These are phyloP conservation scores for Chascanopsetta lugubris DNA, from an alignment of 2,113 vertebrate genomes.

Conservation along the genomic window DNA sequence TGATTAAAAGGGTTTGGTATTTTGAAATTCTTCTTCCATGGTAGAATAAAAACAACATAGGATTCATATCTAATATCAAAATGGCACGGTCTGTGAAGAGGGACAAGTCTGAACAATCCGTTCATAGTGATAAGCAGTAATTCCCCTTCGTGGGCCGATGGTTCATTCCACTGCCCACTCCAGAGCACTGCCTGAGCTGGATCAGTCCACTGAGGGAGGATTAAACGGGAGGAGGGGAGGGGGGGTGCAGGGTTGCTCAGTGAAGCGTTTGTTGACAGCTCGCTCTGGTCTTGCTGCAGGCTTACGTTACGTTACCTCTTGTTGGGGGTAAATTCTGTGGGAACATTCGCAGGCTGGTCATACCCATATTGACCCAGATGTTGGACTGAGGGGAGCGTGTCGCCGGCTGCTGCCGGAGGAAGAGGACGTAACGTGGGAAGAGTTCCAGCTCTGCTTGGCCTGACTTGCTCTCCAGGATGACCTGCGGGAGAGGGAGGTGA, in stretches of 20 bases:
- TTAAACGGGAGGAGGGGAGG: no score
- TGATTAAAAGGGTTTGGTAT: not conserved
- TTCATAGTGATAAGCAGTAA: slow-evolving; percentile 26
- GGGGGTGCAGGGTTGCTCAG: slow-evolving; percentile 33
- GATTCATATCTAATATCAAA: slow-evolving; percentile 4
- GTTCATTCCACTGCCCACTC: slow-evolving; percentile 24
- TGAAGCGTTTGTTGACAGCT: slow-evolving; percentile 51
- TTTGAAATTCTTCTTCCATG: not conserved
- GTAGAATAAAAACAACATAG: slow-evolving; percentile 1
- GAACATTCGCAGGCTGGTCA: slow-evolving; percentile 98
- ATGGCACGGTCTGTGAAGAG: slow-evolving; percentile 51
- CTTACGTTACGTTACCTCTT: slow-evolving; percentile 98
- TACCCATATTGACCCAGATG: slow-evolving; percentile 99
- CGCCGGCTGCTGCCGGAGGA: slow-evolving; percentile 95
- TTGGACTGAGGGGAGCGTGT: slow-evolving; percentile 95
- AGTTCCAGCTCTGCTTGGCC: slow-evolving; percentile 89
- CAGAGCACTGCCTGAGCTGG: slow-evolving; percentile 27
- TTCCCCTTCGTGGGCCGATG: slow-evolving; percentile 16
- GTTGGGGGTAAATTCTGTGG: slow-evolving; percentile 88
- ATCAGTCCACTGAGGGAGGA: slow-evolving; percentile 57
- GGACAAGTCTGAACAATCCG: slow-evolving; percentile 24
- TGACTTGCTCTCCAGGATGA: slow-evolving; percentile 89
- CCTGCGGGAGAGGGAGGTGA: slow-evolving; percentile 73
- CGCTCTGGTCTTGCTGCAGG: slow-evolving; percentile 93
- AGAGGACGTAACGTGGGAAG: slow-evolving; percentile 94